phyloP scores from a whole-genome alignment of 2,797 vertebrate species.

The Typhlichthys eigenmanni region DNA sequence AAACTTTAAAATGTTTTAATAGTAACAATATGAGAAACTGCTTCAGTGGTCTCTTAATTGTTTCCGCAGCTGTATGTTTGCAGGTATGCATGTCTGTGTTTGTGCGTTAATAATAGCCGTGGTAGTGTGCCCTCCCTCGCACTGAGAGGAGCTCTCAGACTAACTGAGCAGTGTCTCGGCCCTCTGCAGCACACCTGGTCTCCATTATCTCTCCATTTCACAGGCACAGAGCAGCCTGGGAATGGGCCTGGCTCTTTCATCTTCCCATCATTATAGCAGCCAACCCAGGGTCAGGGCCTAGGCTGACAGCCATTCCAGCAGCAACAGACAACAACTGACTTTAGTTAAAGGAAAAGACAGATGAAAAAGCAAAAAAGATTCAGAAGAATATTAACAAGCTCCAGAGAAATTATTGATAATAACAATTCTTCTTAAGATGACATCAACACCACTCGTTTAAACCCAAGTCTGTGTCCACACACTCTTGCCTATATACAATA shows the following conservation, averaged over 20 bases:
- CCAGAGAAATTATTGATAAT: constrained; percentile 79
- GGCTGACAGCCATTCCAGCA: constrained; percentile 80
- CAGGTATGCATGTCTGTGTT: neutral
- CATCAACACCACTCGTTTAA: constrained; percentile 34
- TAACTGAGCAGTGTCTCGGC: constrained; percentile 75
- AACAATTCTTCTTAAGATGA: constrained; percentile 70
- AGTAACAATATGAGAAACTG: too few relatives aligned
- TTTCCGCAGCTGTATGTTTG: too few relatives aligned
- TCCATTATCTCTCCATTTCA: constrained; percentile 87
- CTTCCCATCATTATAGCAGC: constrained; percentile 83
- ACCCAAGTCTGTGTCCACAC: constrained; percentile 40
- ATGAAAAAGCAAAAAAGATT: constrained; percentile 42
- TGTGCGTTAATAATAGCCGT: constrained; percentile 12
- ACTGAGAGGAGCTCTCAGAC: constrained; percentile 73
- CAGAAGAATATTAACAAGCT: constrained; percentile 74
- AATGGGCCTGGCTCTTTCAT: constrained; percentile 85
- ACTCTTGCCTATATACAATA: constrained; percentile 7
- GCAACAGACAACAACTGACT: constrained; percentile 80
- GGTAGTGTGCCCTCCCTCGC: constrained; percentile 66
- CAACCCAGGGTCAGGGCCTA: constrained; percentile 81
- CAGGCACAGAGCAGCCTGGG: constrained; percentile 82
- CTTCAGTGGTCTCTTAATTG: too few relatives aligned
- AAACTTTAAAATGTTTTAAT: too few relatives aligned
- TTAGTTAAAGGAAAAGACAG: constrained; percentile 64
- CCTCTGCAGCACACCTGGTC: constrained; percentile 84